Evolutionary conservation across 2,888 invertebrate species (phyloP).

Genomic region (Oscheius myriophilus): DNA sequence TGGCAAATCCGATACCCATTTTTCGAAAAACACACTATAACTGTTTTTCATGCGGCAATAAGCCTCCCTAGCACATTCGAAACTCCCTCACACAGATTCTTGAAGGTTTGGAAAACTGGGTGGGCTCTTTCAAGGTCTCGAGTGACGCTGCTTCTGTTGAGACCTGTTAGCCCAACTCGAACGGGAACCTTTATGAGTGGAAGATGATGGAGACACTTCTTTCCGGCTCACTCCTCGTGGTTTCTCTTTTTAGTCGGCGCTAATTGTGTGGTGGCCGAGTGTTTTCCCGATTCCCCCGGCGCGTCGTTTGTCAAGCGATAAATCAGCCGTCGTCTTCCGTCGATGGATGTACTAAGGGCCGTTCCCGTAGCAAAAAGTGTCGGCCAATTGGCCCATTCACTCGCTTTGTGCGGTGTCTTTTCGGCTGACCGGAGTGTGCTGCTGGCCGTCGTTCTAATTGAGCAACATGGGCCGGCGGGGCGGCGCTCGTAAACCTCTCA

Average conservation of each 20-base stretch:
- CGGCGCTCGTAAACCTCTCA: slow-evolving; percentile 29
- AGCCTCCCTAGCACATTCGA: no score
- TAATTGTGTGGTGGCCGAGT: not conserved
- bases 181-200: no score
- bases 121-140: no score
- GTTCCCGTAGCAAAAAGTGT: not conserved
- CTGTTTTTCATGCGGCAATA: no score
- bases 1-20: no score
- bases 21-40: no score
- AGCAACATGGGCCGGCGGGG: slow-evolving; percentile 21
- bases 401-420: slow-evolving; percentile 15
- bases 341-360: slow-evolving; percentile 23
- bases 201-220: no score
- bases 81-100: no score
- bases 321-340: slow-evolving; percentile 24
- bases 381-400: slow-evolving; percentile 1
- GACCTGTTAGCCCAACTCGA: no score
- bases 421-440: slow-evolving; percentile 26
- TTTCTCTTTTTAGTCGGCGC: not conserved
- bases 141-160: no score
- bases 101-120: no score
- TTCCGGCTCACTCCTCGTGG: not conserved
- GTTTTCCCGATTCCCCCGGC: slow-evolving; percentile 1
- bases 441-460: slow-evolving; percentile 24
- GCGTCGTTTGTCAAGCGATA: slow-evolving; percentile 24